Evolutionary conservation across 2,797 vertebrate genomes (phyloP).

Genomic region (Liasis olivaceus): DNA sequence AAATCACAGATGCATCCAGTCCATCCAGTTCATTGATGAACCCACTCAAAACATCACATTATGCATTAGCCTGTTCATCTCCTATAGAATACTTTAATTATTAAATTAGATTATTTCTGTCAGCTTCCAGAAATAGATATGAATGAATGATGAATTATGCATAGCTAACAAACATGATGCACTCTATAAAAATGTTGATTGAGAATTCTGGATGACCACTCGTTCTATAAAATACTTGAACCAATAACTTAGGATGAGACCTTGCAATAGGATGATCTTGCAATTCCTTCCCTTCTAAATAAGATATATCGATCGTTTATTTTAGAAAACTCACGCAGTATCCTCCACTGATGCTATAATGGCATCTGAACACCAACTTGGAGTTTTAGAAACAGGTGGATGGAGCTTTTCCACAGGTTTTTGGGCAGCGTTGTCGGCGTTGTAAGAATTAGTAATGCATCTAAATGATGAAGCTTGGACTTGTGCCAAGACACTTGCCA

Average conservation of each 20-base stretch:
- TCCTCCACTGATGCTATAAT: neutral
- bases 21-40: neutral
- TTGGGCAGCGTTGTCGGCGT: neutral
- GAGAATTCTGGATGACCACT: neutral
- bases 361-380: slow-evolving; percentile 24
- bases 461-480: neutral
- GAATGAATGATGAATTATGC: neutral
- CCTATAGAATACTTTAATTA: neutral
- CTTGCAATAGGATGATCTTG: neutral
- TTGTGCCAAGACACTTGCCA: slow-evolving; percentile 7
- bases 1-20: neutral
- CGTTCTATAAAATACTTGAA: slow-evolving; percentile 3
- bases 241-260: neutral
- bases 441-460: slow-evolving; percentile 20
- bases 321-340: slow-evolving; percentile 12
- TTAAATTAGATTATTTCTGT: neutral
- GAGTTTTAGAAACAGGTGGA: slow-evolving; percentile 27
- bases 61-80: neutral
- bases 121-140: neutral
- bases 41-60: neutral
- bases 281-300: slow-evolving; percentile 31
- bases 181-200: neutral
- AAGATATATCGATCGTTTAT: neutral
- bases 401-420: neutral
- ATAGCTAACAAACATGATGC: neutral